Evolutionary conservation across 2,797 vertebrate genomes (phyloP), one percentile per base, ranked within the genome.

Genomic region (Thaleichthys pacificus): DNA sequence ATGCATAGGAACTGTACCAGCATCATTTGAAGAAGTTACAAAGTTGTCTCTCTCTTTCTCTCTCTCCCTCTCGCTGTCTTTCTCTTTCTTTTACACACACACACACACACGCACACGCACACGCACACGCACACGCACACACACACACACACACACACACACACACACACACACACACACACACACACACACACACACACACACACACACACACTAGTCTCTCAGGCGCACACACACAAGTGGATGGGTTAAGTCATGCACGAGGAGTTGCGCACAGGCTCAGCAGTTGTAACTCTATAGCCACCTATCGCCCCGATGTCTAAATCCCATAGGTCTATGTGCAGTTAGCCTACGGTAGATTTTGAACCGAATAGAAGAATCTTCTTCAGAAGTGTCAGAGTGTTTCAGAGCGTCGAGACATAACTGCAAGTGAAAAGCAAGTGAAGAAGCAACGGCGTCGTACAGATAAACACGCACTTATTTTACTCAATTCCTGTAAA

Each of bases 121-220:
- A 47, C 38, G 15, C 65, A 54, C 54, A 14, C 65, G 30, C 71
- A 42, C 66, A 56, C 69, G 56, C 66, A 24, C 78, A 67, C 68
- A 49, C 76, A 69, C 67, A 61, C 72, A 65, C 66, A 35, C 47
- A 56, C 68, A 62, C 69, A 30, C 42, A 68, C 70, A 66, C 70
- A 67, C 24, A 42, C 57, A 70, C 19, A 30, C 4, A 2, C 30
- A 22, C 69, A 30, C 14, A 70, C 35, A 35, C 35, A 54, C 68
- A 61, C 69, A 30, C 42, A 68, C 69, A 65, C 70, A 35, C 67
- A 68, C 66, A 67, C 65, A 35, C 67, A 68, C 66, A 67, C n/a
- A n/a, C n/a, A n/a, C n/a, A n/a, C n/a, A 67, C 24, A 42, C 56
- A 69, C 19, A 24, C 2, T 28, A 28, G 28, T 28, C 28, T 28